These are phyloP conservation scores for Nematostella vectensis DNA, from an alignment of 92 coral and sea anemone species.

Conservation along the genomic window DNA sequence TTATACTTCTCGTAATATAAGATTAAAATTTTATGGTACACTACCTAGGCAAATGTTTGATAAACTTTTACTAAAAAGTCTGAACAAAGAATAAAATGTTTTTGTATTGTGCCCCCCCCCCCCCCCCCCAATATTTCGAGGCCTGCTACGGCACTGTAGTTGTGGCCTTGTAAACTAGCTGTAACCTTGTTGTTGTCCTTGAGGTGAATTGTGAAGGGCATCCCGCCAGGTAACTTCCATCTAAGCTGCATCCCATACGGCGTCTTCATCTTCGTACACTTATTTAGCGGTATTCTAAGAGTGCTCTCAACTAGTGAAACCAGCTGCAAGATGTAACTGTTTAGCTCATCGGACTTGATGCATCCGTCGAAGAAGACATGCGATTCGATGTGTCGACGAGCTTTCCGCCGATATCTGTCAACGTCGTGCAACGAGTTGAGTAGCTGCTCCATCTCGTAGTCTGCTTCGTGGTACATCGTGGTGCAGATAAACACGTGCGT, in stretches of 20 bases:
- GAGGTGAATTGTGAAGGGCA: slow-evolving; percentile 42
- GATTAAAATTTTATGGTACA: no score
- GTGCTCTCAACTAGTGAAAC: slow-evolving; percentile 40
- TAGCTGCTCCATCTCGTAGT: slow-evolving; percentile 93
- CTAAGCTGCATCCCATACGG: slow-evolving; percentile 61
- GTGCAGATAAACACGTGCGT: slow-evolving; percentile 90
- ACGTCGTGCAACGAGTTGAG: slow-evolving; percentile 76
- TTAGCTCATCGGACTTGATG: slow-evolving; percentile 34
- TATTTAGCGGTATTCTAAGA: slow-evolving; percentile 15
- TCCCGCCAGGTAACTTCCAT: slow-evolving; percentile 45
- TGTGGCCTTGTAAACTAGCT: no score
- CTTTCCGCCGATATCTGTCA: slow-evolving; percentile 49
- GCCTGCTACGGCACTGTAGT: no score
- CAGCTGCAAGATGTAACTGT: slow-evolving; percentile 31
- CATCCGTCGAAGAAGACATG: slow-evolving; percentile 66
- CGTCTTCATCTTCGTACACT: slow-evolving; percentile 36
- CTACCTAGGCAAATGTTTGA: no score
- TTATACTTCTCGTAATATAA: no score
- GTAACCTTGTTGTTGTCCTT: slow-evolving; percentile 53
- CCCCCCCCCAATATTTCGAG: no score
- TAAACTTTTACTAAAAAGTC: no score
- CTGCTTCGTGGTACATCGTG: slow-evolving; percentile 95
- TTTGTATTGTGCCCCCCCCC: no score
- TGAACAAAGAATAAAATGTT: no score
- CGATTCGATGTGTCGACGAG: slow-evolving; percentile 52